Base-by-base conservation (phyloP, 2,888 invertebrate species). In the Xiphydria camelus region DNA sequence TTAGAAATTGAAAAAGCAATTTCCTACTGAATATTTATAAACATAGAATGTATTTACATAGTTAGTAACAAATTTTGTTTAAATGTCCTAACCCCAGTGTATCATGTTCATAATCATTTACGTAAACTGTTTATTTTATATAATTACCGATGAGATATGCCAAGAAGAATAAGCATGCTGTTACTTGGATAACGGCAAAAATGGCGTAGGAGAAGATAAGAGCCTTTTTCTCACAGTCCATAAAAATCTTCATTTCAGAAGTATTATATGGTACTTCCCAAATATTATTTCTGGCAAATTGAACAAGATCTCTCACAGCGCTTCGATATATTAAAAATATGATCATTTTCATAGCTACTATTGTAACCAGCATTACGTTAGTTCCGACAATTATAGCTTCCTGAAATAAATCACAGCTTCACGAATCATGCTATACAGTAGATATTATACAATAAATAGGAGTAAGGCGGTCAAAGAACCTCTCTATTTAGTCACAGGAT, bases 241-340 rank as follows among this genome's bases (percentile, higher is more conserved):
- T 18, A 10, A 62, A 25, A 6, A 61, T n/a, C 2, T 22, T 39
- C 2, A 15, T 38, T 6, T 51, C 60, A 17, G 43, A 59, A 10
- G 51, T 50, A 19, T 57, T 44, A 18, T 60, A 49, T 1, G 48
- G 21, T 4, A 25, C 23, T 9, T 45, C 34, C 61, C 62, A 63
- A 39, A 61, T 61, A 22, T 57, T 41, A 0, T 45, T 25, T 10
- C 56, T 45, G 1, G 56, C 52, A 36, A 49, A 59, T 9, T 4
- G n/a, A 5, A 62, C 53, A 5, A 62, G 20, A 3, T 44, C 26
- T 6, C 41, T 34, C 4, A 63, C 49, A 4, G 48, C 29, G 3
- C 33, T 22, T 4, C 47, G 50, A 29, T 55, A 37, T 10, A 31
- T 37, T 0, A 49, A 37, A 19, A 54, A 45, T 4, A 55, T 41